These are phyloP conservation scores for Eupeodes luniger DNA, from an alignment of 2,888 invertebrate species.

Conservation along the genomic window DNA sequence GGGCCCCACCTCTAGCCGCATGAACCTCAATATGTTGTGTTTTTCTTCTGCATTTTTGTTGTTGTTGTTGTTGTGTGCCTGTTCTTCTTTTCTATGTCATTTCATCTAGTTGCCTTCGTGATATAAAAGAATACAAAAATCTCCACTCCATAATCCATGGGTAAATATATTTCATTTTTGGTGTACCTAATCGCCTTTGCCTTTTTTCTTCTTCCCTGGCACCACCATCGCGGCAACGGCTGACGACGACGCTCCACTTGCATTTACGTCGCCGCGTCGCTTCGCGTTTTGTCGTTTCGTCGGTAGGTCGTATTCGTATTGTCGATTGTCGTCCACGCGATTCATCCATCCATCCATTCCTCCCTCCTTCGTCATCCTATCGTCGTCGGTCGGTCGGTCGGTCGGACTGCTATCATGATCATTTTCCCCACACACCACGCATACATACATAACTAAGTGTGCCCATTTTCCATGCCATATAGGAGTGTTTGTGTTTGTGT, in stretches of 20 bases:
- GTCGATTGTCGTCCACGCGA: conserved; percentile 63
- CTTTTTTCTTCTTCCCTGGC: conserved; percentile 63
- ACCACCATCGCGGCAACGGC: background rate
- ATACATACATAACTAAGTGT: conserved; percentile 36
- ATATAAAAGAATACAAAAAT: conserved; percentile 50
- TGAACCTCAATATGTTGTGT: conserved; percentile 47
- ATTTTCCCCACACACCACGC: conserved; percentile 44
- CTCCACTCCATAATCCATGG: conserved; percentile 72
- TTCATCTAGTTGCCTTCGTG: conserved; percentile 73
- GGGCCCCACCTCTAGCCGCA: conserved; percentile 68
- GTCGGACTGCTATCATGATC: conserved; percentile 58
- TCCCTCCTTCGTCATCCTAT: conserved; percentile 40
- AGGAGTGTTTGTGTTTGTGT: conserved; percentile 19
- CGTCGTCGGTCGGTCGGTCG: background rate
- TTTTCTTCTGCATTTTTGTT: conserved; percentile 22
- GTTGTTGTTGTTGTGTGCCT: conserved; percentile 60
- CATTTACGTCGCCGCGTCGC: conserved; percentile 11
- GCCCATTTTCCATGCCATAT: conserved; percentile 61
- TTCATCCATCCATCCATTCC: conserved; percentile 68
- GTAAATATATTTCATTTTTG: conserved; percentile 48
- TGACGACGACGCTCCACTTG: conserved; percentile 35
- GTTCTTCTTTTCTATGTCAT: conserved; percentile 75
- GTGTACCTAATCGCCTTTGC: conserved; percentile 76
- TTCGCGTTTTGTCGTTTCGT: conserved; percentile 1
- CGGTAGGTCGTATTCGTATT: conserved; percentile 4